Evolutionary conservation across 2,113 vertebrate genomes (phyloP), one percentile per base, ranked within the genome.

Genomic region (Chrysochloris asiatica): DNA sequence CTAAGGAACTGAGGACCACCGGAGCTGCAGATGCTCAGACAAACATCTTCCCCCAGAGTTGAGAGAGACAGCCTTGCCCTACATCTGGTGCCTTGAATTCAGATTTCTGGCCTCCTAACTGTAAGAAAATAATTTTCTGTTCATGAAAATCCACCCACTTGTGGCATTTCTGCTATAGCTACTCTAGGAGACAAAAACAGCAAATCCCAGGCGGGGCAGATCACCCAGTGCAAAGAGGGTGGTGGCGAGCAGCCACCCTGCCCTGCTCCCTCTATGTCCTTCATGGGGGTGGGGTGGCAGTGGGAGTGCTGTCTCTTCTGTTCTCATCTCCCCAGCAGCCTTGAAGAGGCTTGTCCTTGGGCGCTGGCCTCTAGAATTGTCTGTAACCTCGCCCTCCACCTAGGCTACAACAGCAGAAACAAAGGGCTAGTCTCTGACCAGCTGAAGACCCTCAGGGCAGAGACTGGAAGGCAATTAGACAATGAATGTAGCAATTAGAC

Each of bases 191-290:
- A 52, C n/a, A 50, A 69, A 56, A 84, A 12, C 59, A 67, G 63
- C 50, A 36, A 8, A 0, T 7, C 56, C 33, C 61, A 11, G 6
- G 4, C 33, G 50, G 30, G 8, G 59, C 24, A 50, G 73, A 10
- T 86, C 14, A n/a, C 17, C 12, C 47, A 17, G 36, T 36, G 67
- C 36, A 38, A 19, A 28, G n/a, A 0, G 10, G 84, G 33, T 50
- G 81, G 30, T 0, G 8, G 16, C 43, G 8, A 10, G 76, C 3
- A 8, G 56, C 16, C 1, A 1, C 0, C 5, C 17, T 1, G 8
- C 2, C 24, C 45, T 26, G 33, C 73, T 33, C 43, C 45, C 45
- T 76, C 43, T 21, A 36, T 38, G 3, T 26, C 2, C 16, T 26
- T 33, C 61, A 22, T 0, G 36, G 36, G 12, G 17, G 61, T 3